Conservation (phyloP, 2,888 invertebrate species). For the Sisyra nigra region DNA sequence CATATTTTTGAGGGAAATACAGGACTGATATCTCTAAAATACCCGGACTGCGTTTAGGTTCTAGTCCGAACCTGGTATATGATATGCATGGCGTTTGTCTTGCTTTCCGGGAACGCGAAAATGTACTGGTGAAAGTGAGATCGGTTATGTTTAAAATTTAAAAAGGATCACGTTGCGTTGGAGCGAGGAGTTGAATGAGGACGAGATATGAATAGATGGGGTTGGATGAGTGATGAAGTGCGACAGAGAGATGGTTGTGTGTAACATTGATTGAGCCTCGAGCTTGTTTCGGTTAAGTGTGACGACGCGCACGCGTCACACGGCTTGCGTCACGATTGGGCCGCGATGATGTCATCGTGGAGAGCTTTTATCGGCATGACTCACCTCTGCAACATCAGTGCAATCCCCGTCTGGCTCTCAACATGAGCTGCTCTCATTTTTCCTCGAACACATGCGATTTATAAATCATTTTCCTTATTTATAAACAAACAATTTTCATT, state of each 20-base stretch:
- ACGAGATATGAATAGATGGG: background rate
- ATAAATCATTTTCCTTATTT: no score
- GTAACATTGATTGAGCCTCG: background rate
- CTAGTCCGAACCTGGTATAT: no score
- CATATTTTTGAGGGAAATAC: no score
- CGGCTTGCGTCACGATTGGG: background rate
- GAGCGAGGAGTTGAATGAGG: background rate
- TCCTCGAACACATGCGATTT: no score
- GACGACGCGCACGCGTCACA: background rate
- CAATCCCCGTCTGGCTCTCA: constrained; percentile 5
- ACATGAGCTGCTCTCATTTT: no score
- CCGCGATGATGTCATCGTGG: constrained; percentile 5
- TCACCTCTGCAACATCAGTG: constrained; percentile 8
- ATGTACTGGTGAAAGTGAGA: background rate
- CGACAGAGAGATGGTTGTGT: background rate
- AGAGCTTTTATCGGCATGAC: constrained; percentile 7
- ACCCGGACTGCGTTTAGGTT: no score
- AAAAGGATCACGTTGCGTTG: background rate
- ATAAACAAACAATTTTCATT: no score
- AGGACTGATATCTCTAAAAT: no score
- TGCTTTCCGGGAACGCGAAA: background rate
- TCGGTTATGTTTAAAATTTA: background rate
- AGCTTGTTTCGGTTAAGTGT: background rate
- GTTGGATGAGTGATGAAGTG: background rate
- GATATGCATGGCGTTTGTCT: no score